Evolutionary conservation across 2,797 vertebrate genomes (phyloP), one percentile per base, ranked within the genome.

Genomic region (Odontamblyopus lacepedii): DNA sequence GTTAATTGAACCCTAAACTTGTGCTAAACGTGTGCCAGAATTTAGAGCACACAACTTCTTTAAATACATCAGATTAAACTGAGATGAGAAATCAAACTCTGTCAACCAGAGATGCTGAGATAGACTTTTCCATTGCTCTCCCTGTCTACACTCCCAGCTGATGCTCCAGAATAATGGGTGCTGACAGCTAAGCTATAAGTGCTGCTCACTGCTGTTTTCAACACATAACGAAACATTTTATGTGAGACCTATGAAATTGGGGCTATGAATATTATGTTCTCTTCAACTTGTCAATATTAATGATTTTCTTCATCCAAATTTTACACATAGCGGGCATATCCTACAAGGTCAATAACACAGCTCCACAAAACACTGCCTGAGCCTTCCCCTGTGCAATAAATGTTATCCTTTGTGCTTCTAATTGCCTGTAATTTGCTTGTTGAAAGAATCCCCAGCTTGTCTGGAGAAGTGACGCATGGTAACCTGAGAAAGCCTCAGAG

Each of bases 341-440:
- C 80, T 77, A 77, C 62, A 83, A 80, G n/a, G 63, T 44, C 77
- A 74, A 70, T 77, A 56, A 78, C 76, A 76, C 68, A 66, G 51
- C 75, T 61, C 50, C 41, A 66, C 64, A 74, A 81, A 82, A 73
- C 75, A 83, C 77, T 78, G 82, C 91, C 92, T 85, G 81, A 77
- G 85, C 80, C 79, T 85, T 91, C 89, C 83, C 79, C 89, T 87
- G 90, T 81, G 82, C 57, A 83, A 80, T 92, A 85, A 93, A 89
- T 88, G 92, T 94, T 93, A 75, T 87, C 91, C 87, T 90, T 93
- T 90, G 87, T 91, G 90, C 88, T 71, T 83, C 91, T 93, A 94
- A 95, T 93, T 90, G 93, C 87, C 91, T 85, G 91, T 95, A 90
- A 75, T 81, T 86, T 94, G 88, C 91, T 90, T 79, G 85, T 88